phyloP scores from a whole-genome alignment of 2,797 vertebrate genomes.

The Perodicticus potto region DNA sequence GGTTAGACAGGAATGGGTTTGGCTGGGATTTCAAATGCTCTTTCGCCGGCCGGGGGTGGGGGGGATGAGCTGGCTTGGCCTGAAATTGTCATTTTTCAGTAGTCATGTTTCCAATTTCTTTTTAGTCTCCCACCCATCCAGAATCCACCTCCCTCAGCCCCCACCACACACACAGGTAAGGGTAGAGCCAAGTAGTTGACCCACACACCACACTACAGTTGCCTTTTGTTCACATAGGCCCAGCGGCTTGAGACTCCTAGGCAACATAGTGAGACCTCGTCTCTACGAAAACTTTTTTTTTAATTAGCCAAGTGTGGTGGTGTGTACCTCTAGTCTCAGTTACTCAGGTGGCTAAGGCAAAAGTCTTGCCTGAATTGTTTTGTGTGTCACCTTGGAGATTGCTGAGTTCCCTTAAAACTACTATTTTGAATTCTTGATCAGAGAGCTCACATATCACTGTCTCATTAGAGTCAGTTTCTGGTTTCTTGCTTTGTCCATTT shows the following conservation, averaged over 20 bases:
- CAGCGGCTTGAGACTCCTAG: neutral
- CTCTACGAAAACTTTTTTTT: too few species aligned
- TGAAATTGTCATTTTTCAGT: conserved; percentile 62
- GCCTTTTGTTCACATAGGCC: conserved; percentile 67
- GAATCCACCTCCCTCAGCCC: conserved; percentile 12
- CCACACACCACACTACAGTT: conserved; percentile 28
- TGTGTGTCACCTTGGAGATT: too few species aligned
- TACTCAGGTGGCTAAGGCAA: too few species aligned
- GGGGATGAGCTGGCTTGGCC: neutral
- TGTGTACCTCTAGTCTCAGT: too few species aligned
- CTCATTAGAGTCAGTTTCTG: too few species aligned
- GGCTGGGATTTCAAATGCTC: conserved; percentile 61
- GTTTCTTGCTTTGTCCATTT: too few species aligned
- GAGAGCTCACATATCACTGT: too few species aligned
- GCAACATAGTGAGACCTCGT: too few species aligned
- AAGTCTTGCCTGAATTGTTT: too few species aligned
- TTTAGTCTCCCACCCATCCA: conserved; percentile 52
- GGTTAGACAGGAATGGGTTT: neutral
- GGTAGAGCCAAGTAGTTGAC: conserved; percentile 65
- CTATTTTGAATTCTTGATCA: too few species aligned
- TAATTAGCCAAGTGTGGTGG: too few species aligned
- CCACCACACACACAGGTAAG: neutral
- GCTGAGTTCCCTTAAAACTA: too few species aligned
- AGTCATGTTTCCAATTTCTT: conserved; percentile 60
- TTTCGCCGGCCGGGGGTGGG: conserved; percentile 12